Conservation (phyloP, 2,113 vertebrate species). For the Peromyscus californicus region DNA sequence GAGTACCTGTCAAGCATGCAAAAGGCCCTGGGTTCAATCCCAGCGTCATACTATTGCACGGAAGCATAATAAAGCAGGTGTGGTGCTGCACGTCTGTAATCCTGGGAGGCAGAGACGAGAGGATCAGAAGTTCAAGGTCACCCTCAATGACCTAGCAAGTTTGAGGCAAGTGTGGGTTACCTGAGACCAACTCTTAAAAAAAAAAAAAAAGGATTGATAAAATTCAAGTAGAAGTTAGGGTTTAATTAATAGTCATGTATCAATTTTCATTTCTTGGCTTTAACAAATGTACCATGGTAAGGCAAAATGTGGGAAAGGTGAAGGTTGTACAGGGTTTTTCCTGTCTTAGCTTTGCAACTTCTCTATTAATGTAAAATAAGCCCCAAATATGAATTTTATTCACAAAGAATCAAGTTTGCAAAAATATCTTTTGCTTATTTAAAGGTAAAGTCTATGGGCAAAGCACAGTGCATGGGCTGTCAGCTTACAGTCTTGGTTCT, state of each 20-base stretch:
- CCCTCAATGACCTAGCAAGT: not conserved
- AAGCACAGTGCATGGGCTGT: not conserved
- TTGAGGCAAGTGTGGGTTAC: not conserved
- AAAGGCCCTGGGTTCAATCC: not conserved
- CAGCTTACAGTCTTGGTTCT: not conserved
- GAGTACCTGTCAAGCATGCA: not conserved
- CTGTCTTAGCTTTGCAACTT: not conserved
- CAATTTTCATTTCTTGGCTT: not conserved
- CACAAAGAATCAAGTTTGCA: conserved; percentile 5
- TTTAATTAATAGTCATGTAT: not conserved
- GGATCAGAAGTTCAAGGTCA: not conserved
- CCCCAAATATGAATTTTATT: not conserved
- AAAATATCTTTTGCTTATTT: conserved; percentile 39
- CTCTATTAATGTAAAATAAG: conserved; percentile 23
- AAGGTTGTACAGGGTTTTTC: not conserved
- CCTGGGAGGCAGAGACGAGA: not conserved
- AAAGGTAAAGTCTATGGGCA: not conserved
- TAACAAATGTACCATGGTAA: not conserved
- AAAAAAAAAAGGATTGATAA: conserved; percentile 9
- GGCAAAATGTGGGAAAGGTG: not conserved
- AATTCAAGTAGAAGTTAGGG: not conserved
- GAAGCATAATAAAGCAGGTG: not conserved
- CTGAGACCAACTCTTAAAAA: not conserved
- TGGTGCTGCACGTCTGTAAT: not conserved
- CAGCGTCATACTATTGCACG: not conserved